Evolutionary conservation across 2,113 vertebrate genomes (phyloP), one percentile per base, ranked within the genome.

Genomic region (Proterorhinus semilunaris): DNA sequence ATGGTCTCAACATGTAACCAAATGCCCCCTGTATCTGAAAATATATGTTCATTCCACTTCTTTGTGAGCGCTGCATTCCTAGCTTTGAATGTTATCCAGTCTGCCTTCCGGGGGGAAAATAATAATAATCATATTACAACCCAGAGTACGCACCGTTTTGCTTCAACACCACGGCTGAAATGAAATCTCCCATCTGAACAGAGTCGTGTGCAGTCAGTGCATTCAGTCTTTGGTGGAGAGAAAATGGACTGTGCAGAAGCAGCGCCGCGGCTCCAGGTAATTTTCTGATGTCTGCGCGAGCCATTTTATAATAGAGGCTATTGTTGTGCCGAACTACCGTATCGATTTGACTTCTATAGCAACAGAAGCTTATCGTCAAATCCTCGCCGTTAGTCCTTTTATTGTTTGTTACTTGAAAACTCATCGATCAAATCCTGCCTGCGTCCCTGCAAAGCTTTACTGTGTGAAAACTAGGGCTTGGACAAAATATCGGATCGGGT

Each of bases 281-380:
- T 10, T 52, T n/a, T 44, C 2, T 68, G 53, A 52, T 73, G 27
- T 65, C 48, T 64, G 50, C 27, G 49, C 49, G 62, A 67, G 47
- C 46, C 57, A 54, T 51, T 9, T 43, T 27, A 17, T 36, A 36
- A 46, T n/a, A 1, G 7, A 2, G 21, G 44, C 10, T 27, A 48
- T 58, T 74, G 21, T 58, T 74, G 21, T 69, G 68, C 42, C 46
- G 54, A 70, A 68, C 11, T 27, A 59, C 36, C 47, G 9, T 59
- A 55, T 51, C 53, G 6, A 67, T 69, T 66, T 49, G 21, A 68
- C 65, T 71, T 51, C 42, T 68, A 15, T 47, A 55, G 11, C 43
- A 46, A 44, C 57, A 10, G 49, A 27, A 8, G 17, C 13, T 21
- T 15, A 67, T 42, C 46, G 68, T 62, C 21, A 45, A 54, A 54